Base-by-base conservation (phyloP, 2,888 invertebrate species). In the Drosophila mercatorum region DNA sequence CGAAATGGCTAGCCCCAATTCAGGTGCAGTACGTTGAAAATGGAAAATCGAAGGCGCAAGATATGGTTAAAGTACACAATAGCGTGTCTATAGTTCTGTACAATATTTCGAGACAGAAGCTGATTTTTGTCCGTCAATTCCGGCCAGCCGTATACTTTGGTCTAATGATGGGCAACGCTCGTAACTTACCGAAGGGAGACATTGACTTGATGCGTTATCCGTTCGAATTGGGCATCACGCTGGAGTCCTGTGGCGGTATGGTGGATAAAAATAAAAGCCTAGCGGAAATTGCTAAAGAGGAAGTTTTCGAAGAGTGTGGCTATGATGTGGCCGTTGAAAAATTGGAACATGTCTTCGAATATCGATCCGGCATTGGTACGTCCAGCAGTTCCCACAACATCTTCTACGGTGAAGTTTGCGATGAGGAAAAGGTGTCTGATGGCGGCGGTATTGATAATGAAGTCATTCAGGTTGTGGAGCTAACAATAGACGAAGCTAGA, bases 231-330 rank as follows among this genome's bases (percentile, higher is more conserved):
- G 98, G 97, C 0, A 91, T 98, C 0, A 96, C 98, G 0, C 89
- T 97, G 38, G 99, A 99, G 93, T 94, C 98, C 73, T 99, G 99
- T 93, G 98, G 98, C 5, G 99, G 99, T 2, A 96, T 98, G 72
- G 95, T 98, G 3, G 98, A 98, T 91, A 98, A 98, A 92, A 91
- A 95, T 8, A 94, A 95, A 79, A 93, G 96, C 4, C 91, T 96
- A 41, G 93, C 93, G 56, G 95, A 97, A 89, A 97, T 97, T 61
- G 98, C 98, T 0, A 94, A 94, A 64, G 97, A 97, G 80, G 99
- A 99, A 92, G 94, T 93, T 2, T 90, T 96, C 2, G 99, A 99
- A 92, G 99, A 99, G 92, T 98, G 98, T 92, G 99, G 88, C 11
- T 86, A 89, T 26, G 43, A 84, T 22, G 75, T 88, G 11, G 64